These are phyloP conservation scores for Caenorhabditis sp. DNA, from an alignment of 2,888 invertebrate genomes.

Conservation along the genomic window DNA sequence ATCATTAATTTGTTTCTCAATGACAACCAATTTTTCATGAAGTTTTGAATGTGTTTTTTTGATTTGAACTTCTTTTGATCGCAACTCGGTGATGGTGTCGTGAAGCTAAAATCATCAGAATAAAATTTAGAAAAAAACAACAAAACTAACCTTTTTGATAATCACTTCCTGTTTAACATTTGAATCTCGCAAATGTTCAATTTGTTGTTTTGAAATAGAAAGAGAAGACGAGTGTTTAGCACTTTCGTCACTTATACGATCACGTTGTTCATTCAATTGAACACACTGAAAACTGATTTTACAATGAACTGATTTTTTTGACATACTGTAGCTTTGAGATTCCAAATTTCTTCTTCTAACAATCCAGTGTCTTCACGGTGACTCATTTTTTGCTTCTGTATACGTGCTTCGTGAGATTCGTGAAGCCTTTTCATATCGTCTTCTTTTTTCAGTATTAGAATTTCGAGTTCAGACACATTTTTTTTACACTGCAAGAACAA, in stretches of 20 bases:
- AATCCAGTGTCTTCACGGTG: conserved; percentile 31
- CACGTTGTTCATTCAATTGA: conserved; percentile 41
- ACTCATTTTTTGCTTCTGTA: conserved; percentile 15
- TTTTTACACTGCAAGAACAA: conserved; percentile 17
- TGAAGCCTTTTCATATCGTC: conserved; percentile 12
- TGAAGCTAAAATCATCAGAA: conserved; percentile 17
- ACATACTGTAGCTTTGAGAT: conserved; percentile 50
- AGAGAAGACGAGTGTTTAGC: conserved; percentile 21
- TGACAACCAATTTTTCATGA: conserved; percentile 13
- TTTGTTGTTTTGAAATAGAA: conserved; percentile 30
- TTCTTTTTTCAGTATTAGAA: conserved; percentile 9
- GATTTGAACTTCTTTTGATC: conserved; percentile 21
- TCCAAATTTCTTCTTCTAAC: conserved; percentile 49
- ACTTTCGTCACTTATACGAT: conserved; percentile 34
- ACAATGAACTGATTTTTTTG: too few species aligned
- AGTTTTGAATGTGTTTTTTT: conserved; percentile 18
- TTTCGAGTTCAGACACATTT: conserved; percentile 9
- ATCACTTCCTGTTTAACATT: conserved; percentile 19
- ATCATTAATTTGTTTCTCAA: conserved; percentile 9
- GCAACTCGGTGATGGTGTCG: conserved; percentile 11
- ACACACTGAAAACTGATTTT: conserved; percentile 44
- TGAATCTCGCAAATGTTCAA: conserved; percentile 25
- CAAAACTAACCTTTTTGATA: conserved; percentile 19
- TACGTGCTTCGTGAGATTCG: conserved; percentile 12
- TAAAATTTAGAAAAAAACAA: background rate